These are phyloP conservation scores for Mastacembelus armatus DNA, from an alignment of 2,797 vertebrate genomes.

Conservation along the genomic window DNA sequence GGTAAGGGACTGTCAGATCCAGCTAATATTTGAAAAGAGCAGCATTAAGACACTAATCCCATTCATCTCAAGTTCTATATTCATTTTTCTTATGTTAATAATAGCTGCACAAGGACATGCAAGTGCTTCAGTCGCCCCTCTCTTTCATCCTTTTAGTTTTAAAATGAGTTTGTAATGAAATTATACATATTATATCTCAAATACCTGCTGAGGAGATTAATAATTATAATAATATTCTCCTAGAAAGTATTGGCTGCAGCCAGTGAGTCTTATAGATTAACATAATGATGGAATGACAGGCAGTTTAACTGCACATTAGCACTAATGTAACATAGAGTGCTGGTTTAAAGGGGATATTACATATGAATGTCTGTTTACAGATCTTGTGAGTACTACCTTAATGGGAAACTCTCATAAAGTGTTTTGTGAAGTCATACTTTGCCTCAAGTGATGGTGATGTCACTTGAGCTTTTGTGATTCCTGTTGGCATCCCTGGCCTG, in stretches of 20 bases:
- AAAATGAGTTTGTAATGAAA: slow-evolving; percentile 64
- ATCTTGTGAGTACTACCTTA: too few species aligned
- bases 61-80: slow-evolving; percentile 63
- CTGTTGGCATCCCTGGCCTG: too few species aligned
- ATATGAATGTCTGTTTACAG: background rate
- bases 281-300: background rate
- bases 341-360: background rate
- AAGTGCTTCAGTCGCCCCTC: slow-evolving; percentile 23
- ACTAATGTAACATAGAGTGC: slow-evolving; percentile 4
- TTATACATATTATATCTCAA: slow-evolving; percentile 58
- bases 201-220: slow-evolving; percentile 50
- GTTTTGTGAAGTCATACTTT: background rate
- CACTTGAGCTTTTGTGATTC: too few species aligned
- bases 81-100: slow-evolving; percentile 65
- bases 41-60: slow-evolving; percentile 62
- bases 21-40: slow-evolving; percentile 69
- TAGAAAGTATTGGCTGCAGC: background rate
- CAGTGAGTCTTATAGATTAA: slow-evolving; percentile 1
- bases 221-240: slow-evolving; percentile 3
- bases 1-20: slow-evolving; percentile 56
- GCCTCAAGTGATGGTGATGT: background rate
- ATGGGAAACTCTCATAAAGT: background rate
- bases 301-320: slow-evolving; percentile 4
- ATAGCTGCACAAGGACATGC: slow-evolving; percentile 59
- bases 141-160: slow-evolving; percentile 48